These are phyloP conservation scores for Spizaetus ornatus DNA, from an alignment of 2,113 vertebrate species.

Conservation along the genomic window DNA sequence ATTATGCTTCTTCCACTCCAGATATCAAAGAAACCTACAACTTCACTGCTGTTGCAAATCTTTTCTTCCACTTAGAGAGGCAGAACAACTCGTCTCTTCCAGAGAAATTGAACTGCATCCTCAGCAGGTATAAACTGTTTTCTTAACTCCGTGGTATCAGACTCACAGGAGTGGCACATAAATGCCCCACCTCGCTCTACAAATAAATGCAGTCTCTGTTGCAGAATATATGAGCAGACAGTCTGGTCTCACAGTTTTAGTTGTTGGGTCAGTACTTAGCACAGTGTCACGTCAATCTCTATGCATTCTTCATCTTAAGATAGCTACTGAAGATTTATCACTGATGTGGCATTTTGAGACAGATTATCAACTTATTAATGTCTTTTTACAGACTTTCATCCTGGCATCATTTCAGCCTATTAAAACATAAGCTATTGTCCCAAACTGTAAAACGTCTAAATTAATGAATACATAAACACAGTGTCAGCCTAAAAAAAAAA, in stretches of 20 bases:
- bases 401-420: neutral
- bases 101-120: neutral
- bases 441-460: neutral
- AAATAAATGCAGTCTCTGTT: neutral
- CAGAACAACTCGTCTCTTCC: neutral
- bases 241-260: neutral
- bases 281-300: neutral
- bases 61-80: neutral
- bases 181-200: neutral
- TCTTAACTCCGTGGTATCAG: neutral
- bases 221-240: neutral
- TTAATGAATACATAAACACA: neutral
- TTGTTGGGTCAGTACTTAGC: neutral
- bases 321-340: neutral
- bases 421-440: neutral
- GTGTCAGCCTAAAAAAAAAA: neutral
- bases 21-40: neutral
- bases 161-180: neutral
- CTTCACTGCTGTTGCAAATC: neutral
- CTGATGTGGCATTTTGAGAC: neutral
- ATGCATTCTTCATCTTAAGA: neutral
- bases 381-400: neutral
- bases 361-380: neutral
- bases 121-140: neutral
- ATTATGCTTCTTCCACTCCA: neutral